phyloP scores from a whole-genome alignment of 2,113 vertebrate species.

The mouse (Mus musculus) region DNA sequence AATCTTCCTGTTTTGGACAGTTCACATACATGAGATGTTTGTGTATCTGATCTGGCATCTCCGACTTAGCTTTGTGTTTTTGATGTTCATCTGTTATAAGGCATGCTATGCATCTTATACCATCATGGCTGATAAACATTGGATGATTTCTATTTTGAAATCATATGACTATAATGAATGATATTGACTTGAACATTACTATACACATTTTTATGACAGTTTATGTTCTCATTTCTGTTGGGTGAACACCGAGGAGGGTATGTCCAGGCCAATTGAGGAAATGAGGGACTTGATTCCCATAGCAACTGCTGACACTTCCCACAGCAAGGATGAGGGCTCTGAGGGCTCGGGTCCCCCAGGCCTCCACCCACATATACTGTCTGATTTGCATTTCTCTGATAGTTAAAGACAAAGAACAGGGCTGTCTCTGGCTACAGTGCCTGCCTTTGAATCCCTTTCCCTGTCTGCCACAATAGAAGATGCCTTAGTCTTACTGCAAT shows the following conservation, averaged over 20 bases:
- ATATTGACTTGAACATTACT: not conserved
- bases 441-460: no score
- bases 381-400: not conserved
- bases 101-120: not conserved
- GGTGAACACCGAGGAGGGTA: not conserved
- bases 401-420: not conserved
- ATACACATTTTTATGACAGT: not conserved
- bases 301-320: not conserved
- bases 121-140: not conserved
- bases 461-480: no score
- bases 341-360: not conserved
- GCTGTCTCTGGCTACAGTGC: no score
- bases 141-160: not conserved
- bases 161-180: not conserved
- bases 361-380: not conserved
- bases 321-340: not conserved
- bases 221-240: not conserved
- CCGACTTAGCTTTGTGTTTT: not conserved
- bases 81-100: not conserved
- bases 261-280: not conserved
- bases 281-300: not conserved
- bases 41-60: not conserved
- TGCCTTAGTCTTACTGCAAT: no score
- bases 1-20: not conserved
- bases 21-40: not conserved